A percentile compares a stretch with the other conserved stretches of the same genome.
These are phyloP conservation scores for Perdita meconis DNA, from an alignment of 2,888 invertebrate genomes.

Conservation along the genomic window DNA sequence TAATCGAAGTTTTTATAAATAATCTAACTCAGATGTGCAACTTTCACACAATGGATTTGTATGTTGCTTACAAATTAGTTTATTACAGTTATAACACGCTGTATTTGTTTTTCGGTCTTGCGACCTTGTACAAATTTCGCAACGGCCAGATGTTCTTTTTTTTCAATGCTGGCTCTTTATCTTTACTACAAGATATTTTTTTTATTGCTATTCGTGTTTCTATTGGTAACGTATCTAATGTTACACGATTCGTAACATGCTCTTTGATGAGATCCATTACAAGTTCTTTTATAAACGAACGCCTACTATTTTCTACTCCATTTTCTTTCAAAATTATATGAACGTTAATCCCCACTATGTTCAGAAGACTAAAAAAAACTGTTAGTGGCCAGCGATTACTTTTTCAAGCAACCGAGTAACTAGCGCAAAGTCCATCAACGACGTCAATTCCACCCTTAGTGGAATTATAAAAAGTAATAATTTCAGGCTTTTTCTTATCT, in stretches of 20 bases:
- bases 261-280: too few relatives aligned
- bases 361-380: slow-evolving; percentile 60
- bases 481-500: slow-evolving; percentile 17
- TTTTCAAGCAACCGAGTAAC: slow-evolving; percentile 51
- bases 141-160: background rate
- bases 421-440: slow-evolving; percentile 60
- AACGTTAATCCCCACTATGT: too few relatives aligned
- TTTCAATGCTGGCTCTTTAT: too few relatives aligned
- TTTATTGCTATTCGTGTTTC: too few relatives aligned
- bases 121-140: background rate
- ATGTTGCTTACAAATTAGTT: background rate
- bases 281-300: too few relatives aligned
- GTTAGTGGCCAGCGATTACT: slow-evolving; percentile 56
- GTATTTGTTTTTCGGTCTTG: background rate
- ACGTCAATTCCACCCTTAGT: slow-evolving; percentile 63
- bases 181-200: too few relatives aligned
- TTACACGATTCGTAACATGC: too few relatives aligned
- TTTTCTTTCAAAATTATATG: too few relatives aligned
- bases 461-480: slow-evolving; percentile 56
- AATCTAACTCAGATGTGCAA: background rate
- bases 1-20: background rate
- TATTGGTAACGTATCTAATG: too few relatives aligned
- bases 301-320: too few relatives aligned
- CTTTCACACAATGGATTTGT: background rate
- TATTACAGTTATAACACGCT: background rate